A percentile compares a stretch with the other conserved stretches of the same genome.
These are phyloP conservation scores for Hippolais icterina DNA, from an alignment of 2,113 vertebrate genomes.

Conservation along the genomic window DNA sequence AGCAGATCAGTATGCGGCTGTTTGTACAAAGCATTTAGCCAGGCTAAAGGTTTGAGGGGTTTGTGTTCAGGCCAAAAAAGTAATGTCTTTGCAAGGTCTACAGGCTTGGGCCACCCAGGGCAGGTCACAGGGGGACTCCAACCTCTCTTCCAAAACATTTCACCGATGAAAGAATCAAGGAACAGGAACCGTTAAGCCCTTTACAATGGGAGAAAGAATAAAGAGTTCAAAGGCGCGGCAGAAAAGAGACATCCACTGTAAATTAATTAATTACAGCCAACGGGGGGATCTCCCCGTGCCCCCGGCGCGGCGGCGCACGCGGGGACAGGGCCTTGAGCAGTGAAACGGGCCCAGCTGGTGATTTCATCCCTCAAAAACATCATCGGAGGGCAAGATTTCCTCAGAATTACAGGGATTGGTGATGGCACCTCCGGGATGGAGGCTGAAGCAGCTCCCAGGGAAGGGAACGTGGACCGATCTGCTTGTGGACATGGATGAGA, in stretches of 20 bases:
- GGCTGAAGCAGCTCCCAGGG: background rate
- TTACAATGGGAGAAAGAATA: conserved; percentile 33
- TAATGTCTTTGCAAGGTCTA: conserved; percentile 64
- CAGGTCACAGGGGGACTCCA: conserved; percentile 62
- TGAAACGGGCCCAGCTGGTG: background rate
- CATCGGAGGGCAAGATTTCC: background rate
- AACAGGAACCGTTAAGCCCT: conserved; percentile 61
- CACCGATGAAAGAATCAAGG: conserved; percentile 44
- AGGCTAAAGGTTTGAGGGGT: conserved; percentile 53
- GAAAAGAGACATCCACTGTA: conserved; percentile 53
- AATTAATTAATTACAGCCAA: background rate
- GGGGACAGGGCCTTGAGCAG: background rate
- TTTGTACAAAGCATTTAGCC: conserved; percentile 63
- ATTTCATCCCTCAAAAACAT: background rate
- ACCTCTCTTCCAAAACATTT: conserved; percentile 63
- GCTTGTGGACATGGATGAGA: rapidly evolving
- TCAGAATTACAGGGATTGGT: background rate
- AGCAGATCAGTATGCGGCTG: conserved; percentile 51
- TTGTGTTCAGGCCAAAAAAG: conserved; percentile 71
- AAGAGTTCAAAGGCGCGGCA: conserved; percentile 41
- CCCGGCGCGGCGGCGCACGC: rapidly evolving
- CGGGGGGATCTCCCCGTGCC: background rate
- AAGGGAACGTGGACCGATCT: rapidly evolving
- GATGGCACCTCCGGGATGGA: rapidly evolving
- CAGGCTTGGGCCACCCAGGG: conserved; percentile 69